Evolutionary conservation across 2,888 invertebrate genomes (phyloP).

Genomic region (Tachina lurida): DNA sequence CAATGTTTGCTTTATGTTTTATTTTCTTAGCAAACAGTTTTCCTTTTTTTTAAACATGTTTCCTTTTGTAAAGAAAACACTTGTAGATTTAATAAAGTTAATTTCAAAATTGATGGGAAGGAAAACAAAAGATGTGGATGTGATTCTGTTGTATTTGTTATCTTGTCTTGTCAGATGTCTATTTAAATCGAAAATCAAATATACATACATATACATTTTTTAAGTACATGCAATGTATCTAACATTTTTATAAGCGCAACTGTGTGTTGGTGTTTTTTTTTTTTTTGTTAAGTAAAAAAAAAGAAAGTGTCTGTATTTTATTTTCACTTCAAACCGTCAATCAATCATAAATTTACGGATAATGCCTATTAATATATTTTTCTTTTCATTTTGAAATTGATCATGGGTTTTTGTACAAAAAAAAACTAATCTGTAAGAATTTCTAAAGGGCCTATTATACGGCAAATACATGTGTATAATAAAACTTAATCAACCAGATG

Average conservation of each 20-base stretch:
- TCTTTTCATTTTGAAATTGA: constrained; percentile 51
- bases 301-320: constrained; percentile 51
- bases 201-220: neutral
- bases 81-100: constrained; percentile 57
- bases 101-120: constrained; percentile 35
- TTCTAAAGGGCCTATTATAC: neutral
- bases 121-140: constrained; percentile 26
- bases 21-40: neutral
- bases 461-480: neutral
- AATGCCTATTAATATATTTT: constrained; percentile 49
- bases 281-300: constrained; percentile 4
- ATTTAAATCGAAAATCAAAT: constrained; percentile 26
- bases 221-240: constrained; percentile 4
- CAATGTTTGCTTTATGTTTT: neutral
- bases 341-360: constrained; percentile 68
- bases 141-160: constrained; percentile 53
- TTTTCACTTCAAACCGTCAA: constrained; percentile 67
- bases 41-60: neutral
- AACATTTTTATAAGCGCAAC: constrained; percentile 20
- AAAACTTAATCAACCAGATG: neutral
- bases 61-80: neutral
- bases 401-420: constrained; percentile 9
- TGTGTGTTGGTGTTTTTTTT: neutral
- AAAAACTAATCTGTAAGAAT: neutral
- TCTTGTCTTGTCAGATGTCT: constrained; percentile 64